Evolutionary conservation across 2,113 vertebrate genomes (phyloP).

Genomic region (Aphelocoma coerulescens): DNA sequence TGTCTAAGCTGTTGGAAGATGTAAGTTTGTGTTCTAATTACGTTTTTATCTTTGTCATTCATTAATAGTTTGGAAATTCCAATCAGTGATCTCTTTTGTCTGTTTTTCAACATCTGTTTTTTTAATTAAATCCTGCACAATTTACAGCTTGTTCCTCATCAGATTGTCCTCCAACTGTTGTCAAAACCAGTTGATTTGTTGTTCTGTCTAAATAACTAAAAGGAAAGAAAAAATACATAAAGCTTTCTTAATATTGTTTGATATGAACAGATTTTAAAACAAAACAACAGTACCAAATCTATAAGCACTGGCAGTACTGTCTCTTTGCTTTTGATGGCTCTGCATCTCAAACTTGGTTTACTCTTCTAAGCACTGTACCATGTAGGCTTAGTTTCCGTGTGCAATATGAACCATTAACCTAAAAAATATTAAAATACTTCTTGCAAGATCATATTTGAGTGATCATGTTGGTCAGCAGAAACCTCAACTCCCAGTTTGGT

Average conservation of each 20-base stretch:
- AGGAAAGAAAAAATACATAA: not conserved
- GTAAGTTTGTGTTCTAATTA: not conserved
- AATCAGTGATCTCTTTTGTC: not conserved
- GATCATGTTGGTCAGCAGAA: not conserved
- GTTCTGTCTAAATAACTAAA: slow-evolving; percentile 29
- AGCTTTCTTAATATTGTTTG: slow-evolving; percentile 31
- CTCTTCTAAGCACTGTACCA: not conserved
- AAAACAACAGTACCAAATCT: not conserved
- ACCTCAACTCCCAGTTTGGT: not conserved
- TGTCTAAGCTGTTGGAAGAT: not conserved
- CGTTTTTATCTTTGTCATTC: not conserved
- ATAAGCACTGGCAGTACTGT: not conserved
- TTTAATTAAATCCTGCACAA: slow-evolving; percentile 40
- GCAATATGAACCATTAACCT: slow-evolving; percentile 5
- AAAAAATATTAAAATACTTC: slow-evolving; percentile 32
- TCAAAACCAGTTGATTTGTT: slow-evolving; percentile 39
- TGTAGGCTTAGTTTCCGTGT: not conserved
- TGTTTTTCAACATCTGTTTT: slow-evolving; percentile 16
- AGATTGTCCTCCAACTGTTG: slow-evolving; percentile 21
- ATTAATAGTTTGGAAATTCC: not conserved
- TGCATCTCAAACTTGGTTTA: not conserved
- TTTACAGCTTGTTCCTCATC: slow-evolving; percentile 36
- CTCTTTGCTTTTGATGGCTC: not conserved
- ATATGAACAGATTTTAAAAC: not conserved
- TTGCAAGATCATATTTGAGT: not conserved